Conservation (phyloP, 2,797 vertebrate genomes). For the Hydrolagus colliei region DNA sequence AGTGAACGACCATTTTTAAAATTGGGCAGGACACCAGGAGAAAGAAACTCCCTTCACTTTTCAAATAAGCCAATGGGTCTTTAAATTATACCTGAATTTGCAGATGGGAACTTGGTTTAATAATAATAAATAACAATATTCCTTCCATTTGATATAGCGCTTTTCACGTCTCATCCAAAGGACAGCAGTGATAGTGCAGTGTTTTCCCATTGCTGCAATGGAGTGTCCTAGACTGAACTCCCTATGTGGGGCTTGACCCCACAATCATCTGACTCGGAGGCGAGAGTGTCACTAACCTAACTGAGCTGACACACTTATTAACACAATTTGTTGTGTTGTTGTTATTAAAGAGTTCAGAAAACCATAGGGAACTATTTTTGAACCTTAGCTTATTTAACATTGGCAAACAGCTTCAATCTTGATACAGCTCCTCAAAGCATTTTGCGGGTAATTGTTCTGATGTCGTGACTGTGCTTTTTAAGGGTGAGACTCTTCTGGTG, state of each 20-base stretch:
- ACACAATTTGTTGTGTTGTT: too few relatives aligned
- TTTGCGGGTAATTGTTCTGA: too few relatives aligned
- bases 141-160: not conserved
- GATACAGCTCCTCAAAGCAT: not conserved
- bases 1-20: too few relatives aligned
- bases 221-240: not conserved
- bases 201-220: not conserved
- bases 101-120: not conserved
- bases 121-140: not conserved
- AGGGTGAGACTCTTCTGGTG: too few relatives aligned
- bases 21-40: not conserved
- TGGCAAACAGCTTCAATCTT: not conserved
- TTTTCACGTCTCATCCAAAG: not conserved
- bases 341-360: too few relatives aligned
- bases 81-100: not conserved
- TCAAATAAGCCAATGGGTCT: not conserved
- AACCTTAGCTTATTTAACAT: too few relatives aligned
- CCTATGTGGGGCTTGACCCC: not conserved
- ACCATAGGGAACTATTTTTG: too few relatives aligned
- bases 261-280: not conserved
- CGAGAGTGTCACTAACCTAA: not conserved
- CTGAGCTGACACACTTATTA: not conserved
- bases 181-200: not conserved
- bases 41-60: not conserved
- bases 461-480: too few relatives aligned